A percentile compares a stretch with the other conserved stretches of the same genome.
phyloP scores from a whole-genome alignment of 2,113 vertebrate species.

The rat (Rattus norvegicus) region DNA sequence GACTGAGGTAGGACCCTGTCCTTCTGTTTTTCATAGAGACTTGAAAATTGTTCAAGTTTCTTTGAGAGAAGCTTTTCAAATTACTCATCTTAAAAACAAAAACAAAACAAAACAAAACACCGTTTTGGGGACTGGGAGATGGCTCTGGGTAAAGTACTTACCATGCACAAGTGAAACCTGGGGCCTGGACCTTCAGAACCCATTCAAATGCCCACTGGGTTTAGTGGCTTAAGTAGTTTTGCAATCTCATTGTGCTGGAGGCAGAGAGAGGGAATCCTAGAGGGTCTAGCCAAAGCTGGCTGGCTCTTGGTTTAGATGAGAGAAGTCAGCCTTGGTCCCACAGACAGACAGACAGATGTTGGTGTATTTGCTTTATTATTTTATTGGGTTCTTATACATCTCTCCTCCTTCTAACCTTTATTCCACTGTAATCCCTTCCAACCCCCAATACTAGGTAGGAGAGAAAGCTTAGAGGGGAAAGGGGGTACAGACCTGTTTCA shows the following conservation, averaged over 20 bases:
- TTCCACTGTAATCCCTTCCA: too few relatives aligned
- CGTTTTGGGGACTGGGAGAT: background rate
- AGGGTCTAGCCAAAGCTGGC: background rate
- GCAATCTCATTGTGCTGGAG: background rate
- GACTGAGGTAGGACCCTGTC: background rate
- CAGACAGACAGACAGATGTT: background rate
- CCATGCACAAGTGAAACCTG: too few relatives aligned
- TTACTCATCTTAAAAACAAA: background rate
- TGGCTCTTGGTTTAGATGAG: background rate
- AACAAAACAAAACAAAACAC: background rate
- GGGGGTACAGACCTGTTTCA: too few relatives aligned
- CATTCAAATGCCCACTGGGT: background rate
- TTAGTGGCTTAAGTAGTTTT: background rate
- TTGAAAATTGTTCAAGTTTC: background rate
- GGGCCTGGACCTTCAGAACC: background rate
- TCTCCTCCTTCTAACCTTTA: too few relatives aligned
- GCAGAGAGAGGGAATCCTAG: background rate
- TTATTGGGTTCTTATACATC: too few relatives aligned
- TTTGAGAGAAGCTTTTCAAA: background rate
- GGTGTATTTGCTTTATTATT: too few relatives aligned
- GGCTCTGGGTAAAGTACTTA: background rate
- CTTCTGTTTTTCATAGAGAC: background rate
- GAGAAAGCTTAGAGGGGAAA: too few relatives aligned
- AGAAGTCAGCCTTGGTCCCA: background rate
- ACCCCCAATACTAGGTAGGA: too few relatives aligned